Evolutionary conservation across 2,888 invertebrate species (phyloP), one percentile per base, ranked within the genome.

Genomic region (Daptonema setosum): DNA sequence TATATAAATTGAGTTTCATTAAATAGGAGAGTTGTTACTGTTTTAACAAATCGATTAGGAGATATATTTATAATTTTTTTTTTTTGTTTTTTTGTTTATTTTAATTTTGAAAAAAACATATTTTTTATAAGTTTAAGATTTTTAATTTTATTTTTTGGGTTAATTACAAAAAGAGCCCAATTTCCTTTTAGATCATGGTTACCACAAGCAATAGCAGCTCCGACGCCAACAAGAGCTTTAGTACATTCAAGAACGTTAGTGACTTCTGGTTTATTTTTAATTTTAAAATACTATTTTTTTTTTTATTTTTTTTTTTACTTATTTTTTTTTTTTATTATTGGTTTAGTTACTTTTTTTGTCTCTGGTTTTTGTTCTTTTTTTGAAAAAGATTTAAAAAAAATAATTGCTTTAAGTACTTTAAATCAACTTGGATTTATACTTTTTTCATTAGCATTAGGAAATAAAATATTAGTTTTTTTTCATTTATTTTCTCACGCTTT

Each of bases 181-280:
- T 79, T 83, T 76, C 83, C 83, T 52, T 84, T 83, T 80, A 81
- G 81, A 60, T 78, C 81, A 52, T 83, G 83, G 65, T 71, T 83
- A 54, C 83, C 83, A 0, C 80, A 79, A 0, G 82, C 82, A 50
- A 83, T 83, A 72, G 80, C 81, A 0, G 83, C 82, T 51, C 83
- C 83, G 41, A 83, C 82, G 0, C 82, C 82, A 14, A 79, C 83
- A 57, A 81, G 81, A n/a, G 78, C 81, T 59, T 77, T 83, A 73
- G 82, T 81, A 62, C 82, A 83, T 77, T 83, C 83, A 61, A 83
- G 82, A 2, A 83, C 83, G 61, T 77, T 83, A 70, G 83, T 83
- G 0, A 83, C 83, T 17, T 82, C 83, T 0, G 83, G 82, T 0
- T 76, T 82, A 54, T 60, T 65, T 63, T 60, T 64, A 54, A 58